These are phyloP conservation scores for Eciton burchellii DNA, from an alignment of 1,140 invertebrate genomes.

Conservation along the genomic window DNA sequence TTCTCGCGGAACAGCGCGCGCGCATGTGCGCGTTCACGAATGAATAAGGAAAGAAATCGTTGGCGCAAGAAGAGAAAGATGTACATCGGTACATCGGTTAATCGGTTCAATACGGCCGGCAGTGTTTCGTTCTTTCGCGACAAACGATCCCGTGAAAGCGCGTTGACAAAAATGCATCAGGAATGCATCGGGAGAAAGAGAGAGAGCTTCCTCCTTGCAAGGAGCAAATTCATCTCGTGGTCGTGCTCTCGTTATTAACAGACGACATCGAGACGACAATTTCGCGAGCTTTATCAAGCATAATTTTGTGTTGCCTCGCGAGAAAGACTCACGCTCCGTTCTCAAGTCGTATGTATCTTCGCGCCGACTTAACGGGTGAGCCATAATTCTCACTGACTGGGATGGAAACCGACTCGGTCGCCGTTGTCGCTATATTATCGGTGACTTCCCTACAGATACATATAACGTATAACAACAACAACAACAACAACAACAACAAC, in stretches of 20 bases:
- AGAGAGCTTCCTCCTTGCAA: too few relatives aligned
- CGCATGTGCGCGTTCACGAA: background rate
- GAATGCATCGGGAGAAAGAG: conserved; percentile 8
- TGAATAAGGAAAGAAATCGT: conserved; percentile 6
- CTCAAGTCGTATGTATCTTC: conserved; percentile 25
- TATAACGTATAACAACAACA: conserved; percentile 60
- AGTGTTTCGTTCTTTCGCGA: too few relatives aligned
- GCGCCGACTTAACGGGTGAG: conserved; percentile 1
- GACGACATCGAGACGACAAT: conserved; percentile 34
- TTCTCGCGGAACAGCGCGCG: conserved; percentile 15
- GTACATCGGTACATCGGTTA: background rate
- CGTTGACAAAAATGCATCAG: background rate
- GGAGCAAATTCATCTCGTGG: conserved; percentile 1
- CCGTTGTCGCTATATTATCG: background rate
- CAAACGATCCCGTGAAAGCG: background rate
- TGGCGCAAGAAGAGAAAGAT: background rate
- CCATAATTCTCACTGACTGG: conserved; percentile 36
- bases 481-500: too few relatives aligned
- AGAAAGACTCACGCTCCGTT: too few relatives aligned
- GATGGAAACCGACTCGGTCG: conserved; percentile 35
- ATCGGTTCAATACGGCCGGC: background rate
- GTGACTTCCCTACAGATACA: conserved; percentile 54
- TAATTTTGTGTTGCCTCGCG: too few relatives aligned
- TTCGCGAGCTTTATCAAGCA: conserved; percentile 7
- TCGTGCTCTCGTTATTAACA: too few relatives aligned